Evolutionary conservation across 2,888 invertebrate species (phyloP).

Genomic region (Netelia fuscicornis): DNA sequence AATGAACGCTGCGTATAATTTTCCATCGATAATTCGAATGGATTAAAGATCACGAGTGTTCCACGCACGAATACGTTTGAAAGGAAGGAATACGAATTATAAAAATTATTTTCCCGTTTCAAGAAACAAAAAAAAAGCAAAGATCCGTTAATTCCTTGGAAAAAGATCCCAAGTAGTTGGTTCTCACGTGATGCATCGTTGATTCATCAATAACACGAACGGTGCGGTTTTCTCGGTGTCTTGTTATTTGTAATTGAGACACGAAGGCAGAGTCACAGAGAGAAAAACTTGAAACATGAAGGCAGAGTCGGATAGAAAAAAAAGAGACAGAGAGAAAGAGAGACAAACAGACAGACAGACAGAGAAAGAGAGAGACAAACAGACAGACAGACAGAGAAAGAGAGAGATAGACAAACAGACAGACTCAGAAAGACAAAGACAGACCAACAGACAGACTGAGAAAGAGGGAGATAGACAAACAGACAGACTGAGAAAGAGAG

Average conservation of each 20-base stretch:
- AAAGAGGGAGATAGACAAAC: background rate
- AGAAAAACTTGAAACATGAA: background rate
- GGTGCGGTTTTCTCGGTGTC: constrained; percentile 17
- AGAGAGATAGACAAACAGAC: background rate
- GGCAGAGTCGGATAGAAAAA: background rate
- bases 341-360: background rate
- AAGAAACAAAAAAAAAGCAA: background rate
- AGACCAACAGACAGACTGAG: background rate
- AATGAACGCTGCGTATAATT: too few species aligned
- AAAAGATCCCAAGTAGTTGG: constrained; percentile 11
- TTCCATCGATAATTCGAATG: too few species aligned
- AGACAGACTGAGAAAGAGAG: background rate
- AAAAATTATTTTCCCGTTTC: background rate
- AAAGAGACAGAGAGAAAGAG: background rate
- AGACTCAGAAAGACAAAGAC: background rate
- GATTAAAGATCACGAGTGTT: too few species aligned
- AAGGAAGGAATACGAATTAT: background rate
- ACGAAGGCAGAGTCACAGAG: background rate
- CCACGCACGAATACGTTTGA: too few species aligned
- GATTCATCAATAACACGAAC: constrained; percentile 53
- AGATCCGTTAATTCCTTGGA: constrained; percentile 27
- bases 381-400: background rate
- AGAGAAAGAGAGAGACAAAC: background rate
- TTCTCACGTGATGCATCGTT: constrained; percentile 51
- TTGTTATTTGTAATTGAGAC: constrained; percentile 44